phyloP scores from a whole-genome alignment of 2,888 invertebrate genomes.

The Adelognathus sp. region DNA sequence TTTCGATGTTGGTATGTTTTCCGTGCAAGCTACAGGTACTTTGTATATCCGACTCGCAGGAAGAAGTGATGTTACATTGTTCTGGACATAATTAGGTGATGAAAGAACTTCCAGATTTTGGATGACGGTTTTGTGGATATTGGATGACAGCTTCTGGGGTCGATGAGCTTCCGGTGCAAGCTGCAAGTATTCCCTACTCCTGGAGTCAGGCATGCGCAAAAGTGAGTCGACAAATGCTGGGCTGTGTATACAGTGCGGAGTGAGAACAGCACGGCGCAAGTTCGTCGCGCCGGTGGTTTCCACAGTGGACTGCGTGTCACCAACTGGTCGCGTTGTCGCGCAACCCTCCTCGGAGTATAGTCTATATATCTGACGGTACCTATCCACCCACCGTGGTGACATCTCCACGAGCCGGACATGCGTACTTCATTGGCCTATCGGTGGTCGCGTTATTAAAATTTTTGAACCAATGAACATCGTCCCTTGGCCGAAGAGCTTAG shows the following conservation, averaged over 20 bases:
- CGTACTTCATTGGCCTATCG: slow-evolving; percentile 79
- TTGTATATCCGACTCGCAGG: too few relatives aligned
- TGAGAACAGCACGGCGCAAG: slow-evolving; percentile 51
- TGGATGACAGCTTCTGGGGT: not conserved
- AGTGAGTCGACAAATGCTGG: not conserved
- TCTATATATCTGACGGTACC: slow-evolving; percentile 33
- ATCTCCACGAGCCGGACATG: slow-evolving; percentile 75
- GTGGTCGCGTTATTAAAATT: slow-evolving; percentile 77
- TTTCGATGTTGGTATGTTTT: not conserved
- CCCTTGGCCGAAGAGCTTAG: slow-evolving; percentile 57
- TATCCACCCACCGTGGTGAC: slow-evolving; percentile 72
- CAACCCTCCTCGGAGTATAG: slow-evolving; percentile 26
- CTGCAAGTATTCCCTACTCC: slow-evolving; percentile 22
- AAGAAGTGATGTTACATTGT: too few relatives aligned
- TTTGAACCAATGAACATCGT: slow-evolving; percentile 75
- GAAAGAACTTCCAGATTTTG: not conserved
- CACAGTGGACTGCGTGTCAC: slow-evolving; percentile 57
- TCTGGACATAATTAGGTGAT: too few relatives aligned
- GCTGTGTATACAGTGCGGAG: slow-evolving; percentile 3
- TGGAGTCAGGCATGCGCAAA: slow-evolving; percentile 21
- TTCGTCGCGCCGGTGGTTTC: slow-evolving; percentile 49
- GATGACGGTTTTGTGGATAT: not conserved
- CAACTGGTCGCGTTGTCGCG: slow-evolving; percentile 59
- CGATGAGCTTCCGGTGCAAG: slow-evolving; percentile 14
- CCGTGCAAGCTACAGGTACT: too few relatives aligned